Conservation (phyloP, 2,797 vertebrate species). For the Phyllotis vaccarum region DNA sequence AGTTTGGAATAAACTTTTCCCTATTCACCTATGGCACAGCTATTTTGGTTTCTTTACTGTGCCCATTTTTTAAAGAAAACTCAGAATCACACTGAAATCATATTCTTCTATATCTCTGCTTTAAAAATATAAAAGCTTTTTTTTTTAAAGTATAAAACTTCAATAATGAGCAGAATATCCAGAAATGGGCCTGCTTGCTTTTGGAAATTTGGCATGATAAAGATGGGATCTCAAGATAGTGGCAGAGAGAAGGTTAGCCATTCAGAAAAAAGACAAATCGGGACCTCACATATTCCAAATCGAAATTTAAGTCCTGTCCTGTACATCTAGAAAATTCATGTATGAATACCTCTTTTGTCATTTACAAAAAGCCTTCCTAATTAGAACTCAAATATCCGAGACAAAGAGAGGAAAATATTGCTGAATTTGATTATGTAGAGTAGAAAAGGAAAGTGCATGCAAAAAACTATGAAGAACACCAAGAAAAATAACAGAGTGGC, state of each 20-base stretch:
- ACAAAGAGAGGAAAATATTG: slow-evolving; percentile 43
- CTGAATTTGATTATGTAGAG: slow-evolving; percentile 47
- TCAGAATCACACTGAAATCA: slow-evolving; percentile 49
- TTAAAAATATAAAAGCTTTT: slow-evolving; percentile 15
- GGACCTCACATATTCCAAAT: slow-evolving; percentile 32
- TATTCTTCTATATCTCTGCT: slow-evolving; percentile 26
- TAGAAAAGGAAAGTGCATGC: slow-evolving; percentile 14
- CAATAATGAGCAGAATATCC: slow-evolving; percentile 41
- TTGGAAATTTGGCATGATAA: slow-evolving; percentile 32
- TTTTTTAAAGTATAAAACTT: not conserved
- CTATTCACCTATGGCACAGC: not conserved
- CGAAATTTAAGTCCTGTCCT: slow-evolving; percentile 38
- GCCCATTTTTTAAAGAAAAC: not conserved
- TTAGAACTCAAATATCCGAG: slow-evolving; percentile 47
- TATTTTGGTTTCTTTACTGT: not conserved
- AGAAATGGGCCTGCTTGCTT: not conserved
- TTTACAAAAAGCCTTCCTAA: slow-evolving; percentile 29
- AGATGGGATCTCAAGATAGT: not conserved
- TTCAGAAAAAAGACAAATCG: slow-evolving; percentile 21
- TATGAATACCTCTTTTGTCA: slow-evolving; percentile 23
- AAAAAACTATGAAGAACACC: not conserved
- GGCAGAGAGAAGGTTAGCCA: slow-evolving; percentile 22
- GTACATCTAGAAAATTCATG: slow-evolving; percentile 26
- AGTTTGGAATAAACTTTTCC: not conserved
- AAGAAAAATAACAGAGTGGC: slow-evolving; percentile 44